phyloP scores from a whole-genome alignment of 2,797 vertebrate genomes.

The Darevskia nairensis region DNA sequence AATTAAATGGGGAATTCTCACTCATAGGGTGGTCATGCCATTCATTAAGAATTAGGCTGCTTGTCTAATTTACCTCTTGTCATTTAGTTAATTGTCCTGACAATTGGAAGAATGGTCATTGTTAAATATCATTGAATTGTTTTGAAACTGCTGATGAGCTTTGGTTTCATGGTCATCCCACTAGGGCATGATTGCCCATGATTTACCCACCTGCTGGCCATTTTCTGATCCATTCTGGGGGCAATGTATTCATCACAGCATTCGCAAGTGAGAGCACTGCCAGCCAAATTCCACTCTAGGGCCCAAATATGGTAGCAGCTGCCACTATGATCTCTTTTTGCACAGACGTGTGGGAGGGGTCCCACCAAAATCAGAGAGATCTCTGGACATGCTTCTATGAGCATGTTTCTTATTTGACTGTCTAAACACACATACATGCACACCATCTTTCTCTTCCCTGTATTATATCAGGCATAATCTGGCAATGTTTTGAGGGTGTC shows the following conservation, averaged over 20 bases:
- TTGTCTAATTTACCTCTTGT: constrained; percentile 64
- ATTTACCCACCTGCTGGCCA: background rate
- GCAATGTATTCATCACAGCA: background rate
- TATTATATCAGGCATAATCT: background rate
- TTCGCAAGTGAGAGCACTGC: background rate
- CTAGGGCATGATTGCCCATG: background rate
- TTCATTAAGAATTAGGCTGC: constrained; percentile 64
- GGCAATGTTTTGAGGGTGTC: background rate
- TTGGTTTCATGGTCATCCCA: constrained; percentile 1
- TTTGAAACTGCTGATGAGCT: constrained; percentile 35
- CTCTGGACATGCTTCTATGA: background rate
- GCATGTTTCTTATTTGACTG: background rate
- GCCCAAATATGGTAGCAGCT: background rate
- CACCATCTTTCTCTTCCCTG: background rate
- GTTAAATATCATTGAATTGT: constrained; percentile 42
- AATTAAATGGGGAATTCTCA: constrained; percentile 70
- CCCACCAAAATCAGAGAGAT: background rate
- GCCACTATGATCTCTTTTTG: background rate
- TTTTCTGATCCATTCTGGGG: background rate
- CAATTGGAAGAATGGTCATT: constrained; percentile 63
- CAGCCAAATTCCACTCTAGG: background rate
- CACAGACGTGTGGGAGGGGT: background rate
- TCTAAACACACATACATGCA: background rate
- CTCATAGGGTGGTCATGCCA: constrained; percentile 58
- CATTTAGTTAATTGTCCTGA: constrained; percentile 59